Base-by-base conservation (phyloP, 2,888 invertebrate species). In the Ophioninae sp. region DNA sequence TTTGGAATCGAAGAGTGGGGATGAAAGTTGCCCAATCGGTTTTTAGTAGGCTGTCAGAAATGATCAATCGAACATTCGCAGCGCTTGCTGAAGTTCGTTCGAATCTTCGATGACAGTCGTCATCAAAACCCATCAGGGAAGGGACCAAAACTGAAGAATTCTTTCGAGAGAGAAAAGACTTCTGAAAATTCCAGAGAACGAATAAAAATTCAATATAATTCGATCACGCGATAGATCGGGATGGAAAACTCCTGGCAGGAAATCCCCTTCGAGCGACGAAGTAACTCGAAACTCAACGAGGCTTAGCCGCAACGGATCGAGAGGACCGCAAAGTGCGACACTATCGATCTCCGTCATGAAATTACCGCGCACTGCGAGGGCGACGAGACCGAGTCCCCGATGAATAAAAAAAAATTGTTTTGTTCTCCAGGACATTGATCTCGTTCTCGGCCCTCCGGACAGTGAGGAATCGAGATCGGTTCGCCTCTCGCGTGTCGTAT, bases 241-340 rank as follows among this genome's bases (percentile, higher is more conserved):
- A 57, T 68, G 20, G 57, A 56, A 61, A 57, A 73, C 21, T 17
- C 8, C 44, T 37, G 62, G 56, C 50, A 80, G 81, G 77, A 84
- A 83, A 86, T 78, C 68, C 76, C 75, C 75, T 79, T 82, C 13
- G 17, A 5, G 13, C 50, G 65, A 65, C 74, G 84, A 67, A 74
- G 87, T 86, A 87, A 86, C 75, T 67, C 83, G 87, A 86, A 86
- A 86, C 84, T 85, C 37, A 44, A 21, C 56, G 75, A 50, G 50
- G 62, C 72, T 75, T 70, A 70, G 79, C 82, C 83, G 39, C 83
- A 79, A 82, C 68, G 50, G 13, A 50, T 64, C 64, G 64, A n/a
- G 86, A 85, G 87, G 77, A 86, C 87, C 87, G 84, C 87, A 88
- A 86, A 87, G 85, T 85, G 86, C 85, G 81, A 78, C 85, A 81